Evolutionary conservation across 2,113 vertebrate genomes (phyloP), one percentile per base, ranked within the genome.

Genomic region (Carassius auratus): DNA sequence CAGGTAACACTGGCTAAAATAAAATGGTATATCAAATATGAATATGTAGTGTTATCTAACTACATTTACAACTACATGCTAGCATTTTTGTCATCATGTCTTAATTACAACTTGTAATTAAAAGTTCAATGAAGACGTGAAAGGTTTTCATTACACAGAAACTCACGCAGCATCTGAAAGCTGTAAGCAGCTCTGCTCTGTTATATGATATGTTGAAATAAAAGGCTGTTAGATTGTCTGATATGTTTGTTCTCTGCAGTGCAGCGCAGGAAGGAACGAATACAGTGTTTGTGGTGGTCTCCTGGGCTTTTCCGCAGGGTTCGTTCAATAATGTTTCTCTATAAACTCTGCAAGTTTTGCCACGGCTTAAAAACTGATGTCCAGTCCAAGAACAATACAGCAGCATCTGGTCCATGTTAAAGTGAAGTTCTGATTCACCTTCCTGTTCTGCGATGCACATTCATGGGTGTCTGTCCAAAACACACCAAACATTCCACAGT

Each of bases 321-420:
- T 82, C 26, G 17, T 52, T 69, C 69, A 66, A 82, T 69, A 69
- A 82, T 82, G 80, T 55, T 55, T 71, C 80, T 55, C 23, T 36
- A 69, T 69, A 48, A 82, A 52, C 64, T 69, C 48, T 52, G 80
- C 80, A 69, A 55, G 19, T 82, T 81, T 69, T 55, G 80, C 62
- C 80, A 21, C 38, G 69, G 64, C 59, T 33, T 13, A 52, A 50
- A 81, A 82, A 9, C 80, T 69, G 17, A 55, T 55, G 8, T 8
- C 5, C 64, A 52, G 80, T 82, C 80, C 80, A 82, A 69, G 69
- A 82, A 69, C 80, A 82, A 82, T 64, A 69, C 62, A 71, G 64
- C 45, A 36, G 48, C 64, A 82, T 82, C 80, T 82, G 80, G 26
- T 69, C 80, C 80, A 69, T 17, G 64, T 82, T 82, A 82, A 50